A percentile compares a stretch with the other conserved stretches of the same genome.
Evolutionary conservation across 2,797 vertebrate genomes (phyloP).

Genomic region (Neopelma chrysocephalum): DNA sequence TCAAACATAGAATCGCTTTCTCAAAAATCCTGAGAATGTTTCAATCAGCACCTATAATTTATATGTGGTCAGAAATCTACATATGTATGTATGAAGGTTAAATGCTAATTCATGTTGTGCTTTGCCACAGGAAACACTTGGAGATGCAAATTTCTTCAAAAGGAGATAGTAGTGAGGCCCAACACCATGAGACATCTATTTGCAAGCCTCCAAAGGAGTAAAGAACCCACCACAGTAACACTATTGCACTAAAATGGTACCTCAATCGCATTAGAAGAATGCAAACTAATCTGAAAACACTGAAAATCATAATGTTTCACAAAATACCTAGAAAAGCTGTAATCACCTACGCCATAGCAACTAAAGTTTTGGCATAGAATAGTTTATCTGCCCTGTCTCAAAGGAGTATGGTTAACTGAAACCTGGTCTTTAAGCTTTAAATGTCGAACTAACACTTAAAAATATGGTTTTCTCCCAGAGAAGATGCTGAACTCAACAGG

Average conservation of each 20-base stretch:
- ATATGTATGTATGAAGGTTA: background rate
- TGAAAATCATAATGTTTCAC: background rate
- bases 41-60: background rate
- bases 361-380: background rate
- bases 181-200: background rate
- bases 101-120: background rate
- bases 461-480: background rate
- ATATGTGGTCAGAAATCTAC: background rate
- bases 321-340: background rate
- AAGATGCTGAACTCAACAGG: background rate
- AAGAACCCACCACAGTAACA: background rate
- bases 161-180: background rate
- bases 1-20: background rate
- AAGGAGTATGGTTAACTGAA: background rate
- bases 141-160: background rate
- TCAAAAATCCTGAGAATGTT: background rate
- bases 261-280: background rate
- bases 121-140: background rate
- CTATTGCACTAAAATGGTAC: background rate
- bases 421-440: background rate
- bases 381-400: background rate
- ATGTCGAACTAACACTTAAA: background rate
- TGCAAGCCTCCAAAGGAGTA: background rate
- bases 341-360: background rate
- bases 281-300: background rate